phyloP scores from a whole-genome alignment of 2,888 invertebrate genomes.

The Lasioglossum leucozonium region DNA sequence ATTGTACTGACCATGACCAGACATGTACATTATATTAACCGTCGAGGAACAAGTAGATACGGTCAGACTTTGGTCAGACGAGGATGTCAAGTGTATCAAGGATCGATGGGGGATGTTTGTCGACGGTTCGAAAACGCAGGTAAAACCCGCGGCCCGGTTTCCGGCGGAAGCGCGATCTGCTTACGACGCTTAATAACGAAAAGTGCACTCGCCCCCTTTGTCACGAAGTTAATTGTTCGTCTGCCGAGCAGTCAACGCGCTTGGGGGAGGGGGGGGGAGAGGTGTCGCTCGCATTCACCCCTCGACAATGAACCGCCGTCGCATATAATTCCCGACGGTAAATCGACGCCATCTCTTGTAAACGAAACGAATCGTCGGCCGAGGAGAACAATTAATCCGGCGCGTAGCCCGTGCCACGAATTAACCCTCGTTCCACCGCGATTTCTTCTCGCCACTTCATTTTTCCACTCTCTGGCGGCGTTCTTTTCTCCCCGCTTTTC shows the following conservation, averaged over 20 bases:
- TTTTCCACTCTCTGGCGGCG: not conserved
- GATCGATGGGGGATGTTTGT: not conserved
- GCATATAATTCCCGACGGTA: conserved; percentile 28
- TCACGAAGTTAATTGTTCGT: conserved; percentile 42
- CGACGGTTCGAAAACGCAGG: not conserved
- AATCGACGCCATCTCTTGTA: conserved; percentile 26
- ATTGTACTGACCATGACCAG: too few relatives aligned
- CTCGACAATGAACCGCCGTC: conserved; percentile 3
- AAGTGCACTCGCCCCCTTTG: conserved; percentile 35
- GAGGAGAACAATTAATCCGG: conserved; percentile 49
- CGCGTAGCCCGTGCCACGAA: conserved; percentile 7
- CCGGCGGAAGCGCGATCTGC: conserved; percentile 19
- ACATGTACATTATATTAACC: too few relatives aligned
- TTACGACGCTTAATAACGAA: conserved; percentile 49
- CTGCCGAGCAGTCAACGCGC: conserved; percentile 6
- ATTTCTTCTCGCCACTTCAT: not conserved
- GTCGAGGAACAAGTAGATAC: too few relatives aligned
- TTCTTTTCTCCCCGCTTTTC: not conserved
- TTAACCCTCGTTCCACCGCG: conserved; percentile 18
- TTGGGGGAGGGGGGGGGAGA: too few relatives aligned
- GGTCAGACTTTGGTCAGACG: too few relatives aligned
- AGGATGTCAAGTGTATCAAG: not conserved
- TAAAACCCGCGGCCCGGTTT: not conserved
- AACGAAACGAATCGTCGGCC: conserved; percentile 28
- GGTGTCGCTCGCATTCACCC: not conserved